Percentiles rank a stretch among this genome's conserved stretches.
Evolutionary conservation across 1,140 invertebrate genomes (phyloP).

Genomic region (Drosophila trapezifrons): DNA sequence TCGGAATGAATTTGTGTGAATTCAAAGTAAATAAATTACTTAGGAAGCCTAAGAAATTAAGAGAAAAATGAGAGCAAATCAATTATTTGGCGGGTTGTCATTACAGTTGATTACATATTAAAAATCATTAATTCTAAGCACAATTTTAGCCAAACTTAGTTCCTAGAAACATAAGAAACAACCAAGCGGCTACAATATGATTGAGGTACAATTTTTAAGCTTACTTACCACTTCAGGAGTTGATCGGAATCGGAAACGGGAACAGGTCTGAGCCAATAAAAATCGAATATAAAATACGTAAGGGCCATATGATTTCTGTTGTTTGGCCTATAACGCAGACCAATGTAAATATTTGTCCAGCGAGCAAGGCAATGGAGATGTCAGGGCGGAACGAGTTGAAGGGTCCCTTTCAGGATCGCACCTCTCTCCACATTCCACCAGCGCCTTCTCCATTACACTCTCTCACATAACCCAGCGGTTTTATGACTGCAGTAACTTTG

Average conservation of each 20-base stretch:
- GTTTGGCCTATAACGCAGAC: background rate
- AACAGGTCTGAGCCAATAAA: constrained; percentile 10
- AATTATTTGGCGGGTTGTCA: background rate
- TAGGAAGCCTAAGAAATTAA: background rate
- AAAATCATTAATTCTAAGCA: background rate
- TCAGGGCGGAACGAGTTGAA: constrained; percentile 29
- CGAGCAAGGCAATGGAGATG: constrained; percentile 20
- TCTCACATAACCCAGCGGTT: constrained; percentile 63
- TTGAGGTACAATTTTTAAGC: too few species aligned
- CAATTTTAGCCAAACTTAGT: background rate
- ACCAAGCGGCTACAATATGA: too few species aligned
- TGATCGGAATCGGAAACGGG: background rate
- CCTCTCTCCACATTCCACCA: background rate
- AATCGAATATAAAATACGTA: background rate
- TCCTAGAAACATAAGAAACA: too few species aligned
- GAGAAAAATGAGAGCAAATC: background rate
- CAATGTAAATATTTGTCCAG: constrained; percentile 33
- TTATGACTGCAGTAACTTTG: constrained; percentile 83
- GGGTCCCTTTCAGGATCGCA: constrained; percentile 6
- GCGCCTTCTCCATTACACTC: background rate
- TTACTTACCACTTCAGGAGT: too few species aligned
- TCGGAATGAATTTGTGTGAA: constrained; percentile 15
- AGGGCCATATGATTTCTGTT: constrained; percentile 35
- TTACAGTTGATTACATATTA: background rate
- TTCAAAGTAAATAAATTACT: constrained; percentile 29